Percentiles rank a stretch among this genome's conserved stretches.
Evolutionary conservation across 2,113 vertebrate genomes (phyloP).

Genomic region (Chiloscyllium plagiosum): DNA sequence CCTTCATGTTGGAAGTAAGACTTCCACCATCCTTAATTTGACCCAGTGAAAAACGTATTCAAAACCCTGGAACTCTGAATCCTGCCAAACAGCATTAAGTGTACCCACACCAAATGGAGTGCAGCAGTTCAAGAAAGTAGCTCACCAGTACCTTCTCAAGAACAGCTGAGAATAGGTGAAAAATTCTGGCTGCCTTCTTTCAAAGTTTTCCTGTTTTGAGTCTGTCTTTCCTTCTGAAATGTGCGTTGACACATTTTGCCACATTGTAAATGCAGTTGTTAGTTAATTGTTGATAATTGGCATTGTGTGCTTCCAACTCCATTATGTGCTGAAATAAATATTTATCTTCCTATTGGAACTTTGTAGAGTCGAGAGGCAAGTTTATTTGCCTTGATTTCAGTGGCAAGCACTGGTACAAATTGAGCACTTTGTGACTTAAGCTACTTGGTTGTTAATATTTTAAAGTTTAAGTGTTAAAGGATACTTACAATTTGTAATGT

Average conservation of each 20-base stretch:
- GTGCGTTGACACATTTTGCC: not conserved
- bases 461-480: not conserved
- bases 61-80: too few species aligned
- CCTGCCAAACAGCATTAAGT: too few species aligned
- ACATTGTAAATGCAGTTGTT: not conserved
- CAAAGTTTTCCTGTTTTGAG: not conserved
- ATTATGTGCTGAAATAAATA: not conserved
- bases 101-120: too few species aligned
- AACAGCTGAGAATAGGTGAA: too few species aligned
- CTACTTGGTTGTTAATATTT: not conserved
- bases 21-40: too few species aligned
- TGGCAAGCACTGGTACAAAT: not conserved
- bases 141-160: too few species aligned
- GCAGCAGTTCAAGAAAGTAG: too few species aligned
- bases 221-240: not conserved
- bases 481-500: not conserved
- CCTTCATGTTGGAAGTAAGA: too few species aligned
- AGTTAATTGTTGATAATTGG: not conserved
- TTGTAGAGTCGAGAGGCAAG: not conserved
- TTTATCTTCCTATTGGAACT: not conserved
- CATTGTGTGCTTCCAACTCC: too few species aligned
- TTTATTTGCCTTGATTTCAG: not conserved
- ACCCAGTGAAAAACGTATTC: too few species aligned
- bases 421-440: not conserved
- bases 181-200: not conserved